These are phyloP conservation scores for Marmota monax DNA, from an alignment of 2,113 vertebrate genomes.

Conservation along the genomic window DNA sequence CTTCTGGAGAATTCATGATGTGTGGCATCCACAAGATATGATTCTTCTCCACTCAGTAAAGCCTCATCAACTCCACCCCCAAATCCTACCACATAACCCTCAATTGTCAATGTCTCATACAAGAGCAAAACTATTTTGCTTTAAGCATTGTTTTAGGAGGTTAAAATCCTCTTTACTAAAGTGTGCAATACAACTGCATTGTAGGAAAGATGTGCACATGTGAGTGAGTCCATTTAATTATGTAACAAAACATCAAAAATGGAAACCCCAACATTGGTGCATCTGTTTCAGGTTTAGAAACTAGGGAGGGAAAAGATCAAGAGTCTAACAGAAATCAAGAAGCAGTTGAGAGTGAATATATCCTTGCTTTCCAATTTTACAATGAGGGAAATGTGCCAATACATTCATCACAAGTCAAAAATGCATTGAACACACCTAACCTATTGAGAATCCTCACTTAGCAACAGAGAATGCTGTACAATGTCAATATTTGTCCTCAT, in stretches of 20 bases:
- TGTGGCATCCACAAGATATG: rapidly evolving
- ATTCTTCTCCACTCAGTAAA: neutral
- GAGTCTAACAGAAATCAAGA: neutral
- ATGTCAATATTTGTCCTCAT: neutral
- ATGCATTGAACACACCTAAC: neutral
- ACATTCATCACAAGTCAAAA: neutral
- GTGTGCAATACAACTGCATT: neutral
- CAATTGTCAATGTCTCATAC: neutral
- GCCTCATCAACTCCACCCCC: neutral
- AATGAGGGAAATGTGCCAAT: neutral
- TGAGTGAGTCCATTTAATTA: neutral
- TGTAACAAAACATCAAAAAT: neutral
- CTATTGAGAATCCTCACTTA: neutral
- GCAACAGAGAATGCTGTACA: neutral
- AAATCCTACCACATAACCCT: neutral
- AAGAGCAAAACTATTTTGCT: neutral
- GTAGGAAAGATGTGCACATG: neutral
- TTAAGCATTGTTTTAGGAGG: neutral
- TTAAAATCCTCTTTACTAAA: neutral
- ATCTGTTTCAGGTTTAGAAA: neutral
- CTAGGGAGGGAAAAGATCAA: neutral
- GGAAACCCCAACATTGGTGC: neutral
- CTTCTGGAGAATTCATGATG: too few species aligned
- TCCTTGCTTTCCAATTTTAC: neutral
- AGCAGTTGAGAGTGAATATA: neutral